Evolutionary conservation across 1,140 invertebrate species (phyloP), one percentile per base, ranked within the genome.

Genomic region (Chironomus tepperi): DNA sequence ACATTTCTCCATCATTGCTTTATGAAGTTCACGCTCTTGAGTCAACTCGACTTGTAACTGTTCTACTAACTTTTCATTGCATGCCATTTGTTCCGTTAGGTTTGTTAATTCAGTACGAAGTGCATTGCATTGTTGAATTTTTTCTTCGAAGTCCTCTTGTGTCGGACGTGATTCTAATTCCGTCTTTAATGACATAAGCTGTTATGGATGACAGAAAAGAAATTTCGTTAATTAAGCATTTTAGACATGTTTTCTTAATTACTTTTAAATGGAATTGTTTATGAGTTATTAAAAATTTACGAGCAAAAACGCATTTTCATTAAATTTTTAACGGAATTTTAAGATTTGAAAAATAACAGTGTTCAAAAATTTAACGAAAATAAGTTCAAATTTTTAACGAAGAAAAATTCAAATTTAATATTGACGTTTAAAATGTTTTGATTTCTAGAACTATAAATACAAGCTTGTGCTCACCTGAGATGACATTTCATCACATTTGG

Each of bases 401-500:
- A 12, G 12, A 57, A 57, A 12, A 57, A n/a, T 15, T 57, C 12
- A 15, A 57, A 57, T 57, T 15, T 57, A 57, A 12, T 3, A 3
- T 15, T 47, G 3, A 34, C n/a, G 12, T 5, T n/a, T 57, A 47
- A 47, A 47, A 47, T 15, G 10, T 43, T 43, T 47, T 47, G 9
- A 47, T 3, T 43, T 47, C 3, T n/a, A n/a, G n/a, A n/a, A n/a
- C n/a, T n/a, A n/a, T n/a, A n/a, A n/a, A n/a, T n/a, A n/a, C n/a
- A n/a, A n/a, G n/a, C n/a, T n/a, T n/a, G 7, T 57, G 18, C 18
- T 9, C 8, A 70, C 65, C 65, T 70, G 65, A 70, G 65, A 70
- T 70, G 65, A 70, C 65, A 70, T 70, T 21, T 70, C 65, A 18
- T 70, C 65, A 70, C 19, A 19, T 70, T 70, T 70, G 19, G 65